Evolutionary conservation across 1,140 invertebrate genomes (phyloP).

Genomic region (Pygmarrhopalites habei): DNA sequence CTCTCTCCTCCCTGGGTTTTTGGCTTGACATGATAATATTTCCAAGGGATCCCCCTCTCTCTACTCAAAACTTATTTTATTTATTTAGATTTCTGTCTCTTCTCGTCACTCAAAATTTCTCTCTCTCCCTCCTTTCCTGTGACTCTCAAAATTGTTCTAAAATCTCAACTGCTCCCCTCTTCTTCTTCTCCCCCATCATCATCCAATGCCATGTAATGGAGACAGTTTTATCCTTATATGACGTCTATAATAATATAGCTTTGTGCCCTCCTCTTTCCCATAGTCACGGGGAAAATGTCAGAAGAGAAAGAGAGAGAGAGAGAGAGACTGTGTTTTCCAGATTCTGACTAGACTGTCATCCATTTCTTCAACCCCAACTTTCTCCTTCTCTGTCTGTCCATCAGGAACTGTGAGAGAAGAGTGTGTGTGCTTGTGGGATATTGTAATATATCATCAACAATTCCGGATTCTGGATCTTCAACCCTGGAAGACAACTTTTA

Average conservation of each 20-base stretch:
- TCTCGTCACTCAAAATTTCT: not conserved
- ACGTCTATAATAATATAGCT: not conserved
- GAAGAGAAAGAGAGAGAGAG: too few relatives aligned
- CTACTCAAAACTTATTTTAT: slow-evolving; percentile 13
- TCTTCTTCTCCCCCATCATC: not conserved
- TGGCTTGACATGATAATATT: slow-evolving; percentile 5
- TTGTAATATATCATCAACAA: too few relatives aligned
- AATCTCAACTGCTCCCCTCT: not conserved
- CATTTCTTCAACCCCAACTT: too few relatives aligned
- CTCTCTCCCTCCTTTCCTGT: not conserved
- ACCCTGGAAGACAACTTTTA: too few relatives aligned
- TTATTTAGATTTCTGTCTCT: slow-evolving; percentile 10
- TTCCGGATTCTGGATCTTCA: too few relatives aligned
- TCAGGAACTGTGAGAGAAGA: too few relatives aligned
- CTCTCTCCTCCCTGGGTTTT: not conserved
- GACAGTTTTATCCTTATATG: not conserved
- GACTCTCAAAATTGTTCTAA: not conserved
- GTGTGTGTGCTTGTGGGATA: too few relatives aligned
- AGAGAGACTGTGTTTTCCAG: too few relatives aligned
- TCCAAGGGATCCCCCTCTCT: not conserved
- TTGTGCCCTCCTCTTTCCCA: not conserved
- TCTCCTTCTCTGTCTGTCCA: too few relatives aligned
- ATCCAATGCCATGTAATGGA: too few relatives aligned
- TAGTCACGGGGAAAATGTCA: too few relatives aligned
- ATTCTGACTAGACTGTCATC: too few relatives aligned